Conservation (phyloP, 2,888 invertebrate genomes). For the Stenotaenia linearis region DNA sequence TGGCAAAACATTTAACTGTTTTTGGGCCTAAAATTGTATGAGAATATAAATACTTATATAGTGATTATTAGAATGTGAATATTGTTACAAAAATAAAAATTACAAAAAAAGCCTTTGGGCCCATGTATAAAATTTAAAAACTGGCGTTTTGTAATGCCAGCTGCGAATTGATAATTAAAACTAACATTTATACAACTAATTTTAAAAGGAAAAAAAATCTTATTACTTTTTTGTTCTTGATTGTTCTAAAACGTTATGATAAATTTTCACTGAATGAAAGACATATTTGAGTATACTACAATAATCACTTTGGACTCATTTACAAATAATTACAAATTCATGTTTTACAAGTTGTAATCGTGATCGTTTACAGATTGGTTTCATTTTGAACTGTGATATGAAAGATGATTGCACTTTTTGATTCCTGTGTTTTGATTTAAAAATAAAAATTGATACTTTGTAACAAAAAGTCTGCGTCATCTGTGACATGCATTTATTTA, state of each 20-base stretch:
- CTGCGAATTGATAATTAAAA: constrained; percentile 6
- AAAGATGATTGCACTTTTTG: constrained; percentile 15
- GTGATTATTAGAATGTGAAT: constrained; percentile 21
- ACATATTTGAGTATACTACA: constrained; percentile 15
- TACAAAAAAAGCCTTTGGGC: constrained; percentile 13
- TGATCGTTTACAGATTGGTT: background rate
- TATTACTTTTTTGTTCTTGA: background rate
- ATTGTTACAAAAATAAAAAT: constrained; percentile 6
- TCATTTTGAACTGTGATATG: constrained; percentile 10
- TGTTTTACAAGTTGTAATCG: constrained; percentile 10
- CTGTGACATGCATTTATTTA: too few relatives aligned
- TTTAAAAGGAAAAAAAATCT: background rate
- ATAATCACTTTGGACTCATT: background rate
- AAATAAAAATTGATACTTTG: constrained; percentile 19
- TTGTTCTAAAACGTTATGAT: background rate
- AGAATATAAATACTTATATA: constrained; percentile 26
- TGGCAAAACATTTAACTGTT: constrained; percentile 19
- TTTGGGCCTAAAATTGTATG: constrained; percentile 24
- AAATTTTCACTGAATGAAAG: constrained; percentile 7
- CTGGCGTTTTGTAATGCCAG: background rate
- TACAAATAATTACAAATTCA: background rate
- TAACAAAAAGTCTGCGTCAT: background rate
- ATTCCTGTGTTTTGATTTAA: background rate
- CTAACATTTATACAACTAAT: constrained; percentile 7
- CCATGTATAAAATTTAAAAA: constrained; percentile 8